Base-by-base conservation (phyloP, 2,888 invertebrate genomes). In the Spisula subtruncata region DNA sequence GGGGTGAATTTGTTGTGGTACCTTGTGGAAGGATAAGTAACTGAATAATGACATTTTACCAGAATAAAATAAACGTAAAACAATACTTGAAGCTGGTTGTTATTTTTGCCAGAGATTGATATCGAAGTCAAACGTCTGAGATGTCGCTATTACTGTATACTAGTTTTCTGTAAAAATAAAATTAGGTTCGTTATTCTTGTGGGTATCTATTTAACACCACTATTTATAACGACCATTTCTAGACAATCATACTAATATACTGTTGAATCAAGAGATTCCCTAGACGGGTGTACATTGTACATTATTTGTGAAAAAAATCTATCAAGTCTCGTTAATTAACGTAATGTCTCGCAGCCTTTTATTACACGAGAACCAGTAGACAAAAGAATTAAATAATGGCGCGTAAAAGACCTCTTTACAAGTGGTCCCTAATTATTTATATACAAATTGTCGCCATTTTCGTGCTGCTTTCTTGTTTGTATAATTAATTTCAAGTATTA, bases 401-500 rank as follows among this genome's bases (percentile, higher is more conserved):
- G 32, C 41, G 16, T 75, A 75, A 75, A 35, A 75, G 35, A 16
- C 12, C 16, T 75, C 18, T 18, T 16, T 32, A 14, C 46, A 56
- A 71, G 25, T 5, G n/a, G 71, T 41, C 48, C n/a, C 25, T 71
- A 71, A 56, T 83, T 83, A 83, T 83, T 83, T 66, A 66, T 83
- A 20, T 71, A n/a, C 66, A 46, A 71, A 66, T 83, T 29, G 46
- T 41, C 18, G 8, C 20, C 66, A 29, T 10, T 25, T 83, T 83
- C 83, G 41, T 71, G 48, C 20, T 46, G 83, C 71, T 83, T 71
- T 75, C 75, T 41, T 48, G 66, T 71, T 83, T 83, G 83, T 71
- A 83, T 83, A 83, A 83, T 83, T 83, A 83, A 71, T 83, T 83
- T 83, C 1, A 46, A 71, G 66, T 71, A 48, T 83, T 71, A 66